Evolutionary conservation across 2,113 vertebrate genomes (phyloP), one percentile per base, ranked within the genome.

Genomic region (Pycnonotus jocosus): DNA sequence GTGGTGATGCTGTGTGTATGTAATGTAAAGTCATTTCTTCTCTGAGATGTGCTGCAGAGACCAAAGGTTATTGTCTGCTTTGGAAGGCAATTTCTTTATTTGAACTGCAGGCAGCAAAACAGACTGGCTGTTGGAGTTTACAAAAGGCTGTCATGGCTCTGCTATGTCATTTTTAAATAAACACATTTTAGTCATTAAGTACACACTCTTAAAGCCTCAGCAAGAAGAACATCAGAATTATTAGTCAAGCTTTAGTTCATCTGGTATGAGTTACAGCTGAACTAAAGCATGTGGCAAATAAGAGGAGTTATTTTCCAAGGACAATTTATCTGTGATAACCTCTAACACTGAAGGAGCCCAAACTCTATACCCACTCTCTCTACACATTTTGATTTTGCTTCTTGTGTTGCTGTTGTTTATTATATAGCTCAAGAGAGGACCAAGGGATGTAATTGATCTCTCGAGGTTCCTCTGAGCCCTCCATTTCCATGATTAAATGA

Each of bases 141-240:
- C 51, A 93, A 51, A 93, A 88, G 56, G 8, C 74, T 88, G 68
- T 94, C 71, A 92, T 70, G 89, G 76, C 51, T 90, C 56, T 92
- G 88, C 94, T 93, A 88, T 94, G 93, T 60, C 65, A 70, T 94
- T 92, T 92, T 92, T 33, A 97, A 95, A 96, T 83, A 95, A 95
- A 88, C 94, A 95, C 47, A 14, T 92, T 93, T 96, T 83, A 94
- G 81, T 93, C 94, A 90, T 93, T 93, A 95, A 97, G 73, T 83
- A 90, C 37, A 72, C 92, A 81, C 76, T 83, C 76, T 83, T 81
- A 71, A 86, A 77, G 64, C 68, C 60, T 83, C 71, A 83, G 47
- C 64, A 71, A 90, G 81, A 91, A 74, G 92, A 94, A 95, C 42
- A 96, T 51, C 62, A 78, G 87, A 86, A 90, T 40, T 53, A 40